Evolutionary conservation across 2,113 vertebrate genomes (phyloP).

Genomic region (Alethe castanea): DNA sequence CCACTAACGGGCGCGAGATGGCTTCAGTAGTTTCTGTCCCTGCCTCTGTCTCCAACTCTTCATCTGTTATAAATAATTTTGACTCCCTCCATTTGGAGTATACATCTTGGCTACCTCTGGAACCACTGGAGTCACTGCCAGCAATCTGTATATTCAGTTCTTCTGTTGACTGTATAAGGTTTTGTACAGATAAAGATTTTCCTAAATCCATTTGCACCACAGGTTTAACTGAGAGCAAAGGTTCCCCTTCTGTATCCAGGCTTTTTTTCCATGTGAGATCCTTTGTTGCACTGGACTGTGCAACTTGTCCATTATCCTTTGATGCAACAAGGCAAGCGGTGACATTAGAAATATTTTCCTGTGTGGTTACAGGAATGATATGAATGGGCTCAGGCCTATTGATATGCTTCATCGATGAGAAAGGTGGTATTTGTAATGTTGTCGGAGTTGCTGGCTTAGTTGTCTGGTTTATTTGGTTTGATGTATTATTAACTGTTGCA

Average conservation of each 20-base stretch:
- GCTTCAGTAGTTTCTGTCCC: slow-evolving; percentile 79
- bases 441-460: slow-evolving; percentile 78
- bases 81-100: slow-evolving; percentile 89
- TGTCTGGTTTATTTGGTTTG: slow-evolving; percentile 81
- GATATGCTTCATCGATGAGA: slow-evolving; percentile 77
- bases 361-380: slow-evolving; percentile 75
- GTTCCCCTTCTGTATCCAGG: slow-evolving; percentile 85
- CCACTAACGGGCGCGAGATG: slow-evolving; percentile 72
- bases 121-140: slow-evolving; percentile 84
- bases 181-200: slow-evolving; percentile 93
- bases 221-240: slow-evolving; percentile 79
- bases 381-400: slow-evolving; percentile 71
- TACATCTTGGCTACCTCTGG: slow-evolving; percentile 76
- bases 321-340: slow-evolving; percentile 79
- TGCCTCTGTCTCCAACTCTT: slow-evolving; percentile 81
- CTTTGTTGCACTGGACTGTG: slow-evolving; percentile 74
- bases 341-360: slow-evolving; percentile 76
- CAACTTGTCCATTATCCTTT: slow-evolving; percentile 75
- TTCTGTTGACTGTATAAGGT: slow-evolving; percentile 83
- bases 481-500: slow-evolving; percentile 68
- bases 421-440: slow-evolving; percentile 85
- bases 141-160: slow-evolving; percentile 80
- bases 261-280: slow-evolving; percentile 86
- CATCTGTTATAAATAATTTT: slow-evolving; percentile 91
- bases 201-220: slow-evolving; percentile 76